Base-by-base conservation (phyloP, 2,113 vertebrate species). In the Phasianus colchicus region DNA sequence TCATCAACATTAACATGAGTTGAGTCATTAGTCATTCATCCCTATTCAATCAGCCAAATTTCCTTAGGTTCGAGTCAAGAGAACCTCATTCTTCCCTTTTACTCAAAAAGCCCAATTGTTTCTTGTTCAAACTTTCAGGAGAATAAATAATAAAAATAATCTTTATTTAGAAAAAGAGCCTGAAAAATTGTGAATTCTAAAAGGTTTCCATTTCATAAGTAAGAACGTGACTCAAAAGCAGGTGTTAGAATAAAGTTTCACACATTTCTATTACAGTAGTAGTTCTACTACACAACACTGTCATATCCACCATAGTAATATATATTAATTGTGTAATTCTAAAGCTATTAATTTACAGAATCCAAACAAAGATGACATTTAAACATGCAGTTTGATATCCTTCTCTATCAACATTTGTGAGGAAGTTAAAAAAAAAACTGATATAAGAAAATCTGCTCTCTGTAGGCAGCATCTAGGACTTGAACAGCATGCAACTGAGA, bases 21-120 rank as follows among this genome's bases (percentile, higher is more conserved):
- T 65, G 61, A 88, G 43, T 86, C 86, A 94, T 82, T 85, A 54
- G 52, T 16, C 27, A 83, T 67, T 50, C 71, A 93, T 63, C 78
- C 84, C 91, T 92, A 95, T 24, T 87, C 90, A 79, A 92, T 36
- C 73, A 83, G 86, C 36, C 90, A 82, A 73, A 89, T 93, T 85
- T 95, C 84, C 78, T 85, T 60, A 96, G 40, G 66, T 93, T 69
- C 0, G 2, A 92, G 66, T 78, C 80, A 96, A 93, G 48, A 95
- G 74, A 96, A 94, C 20, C 84, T 77, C 91, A 91, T 64, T 91
- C 75, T 88, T 91, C 48, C 72, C 87, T 89, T 90, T 71, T 83
- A 89, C 69, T 92, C 93, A 91, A 91, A 95, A 81, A 85, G 82
- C 72, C 20, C 82, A 91, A 92, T 13, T 86, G 64, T 83, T 92